Evolutionary conservation across 2,113 vertebrate genomes (phyloP), one percentile per base, ranked within the genome.

Genomic region (Gambusia holbrooki): DNA sequence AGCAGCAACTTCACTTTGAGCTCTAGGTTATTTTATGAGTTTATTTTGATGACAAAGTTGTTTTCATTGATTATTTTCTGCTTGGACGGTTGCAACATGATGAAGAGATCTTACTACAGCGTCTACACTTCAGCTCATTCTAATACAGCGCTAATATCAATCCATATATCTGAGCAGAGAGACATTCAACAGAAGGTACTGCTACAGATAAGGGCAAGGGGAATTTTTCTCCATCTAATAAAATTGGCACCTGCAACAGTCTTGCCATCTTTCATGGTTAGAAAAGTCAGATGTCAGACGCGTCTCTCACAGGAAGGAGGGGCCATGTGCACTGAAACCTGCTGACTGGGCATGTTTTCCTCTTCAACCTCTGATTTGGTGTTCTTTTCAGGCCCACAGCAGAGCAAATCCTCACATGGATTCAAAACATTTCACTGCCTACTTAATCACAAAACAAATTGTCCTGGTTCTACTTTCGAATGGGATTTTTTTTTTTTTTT

Each of bases 261-360:
- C 58, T 67, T 70, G 86, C 87, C 90, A 93, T 94, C 91, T 92
- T 93, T 94, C 93, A 91, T 91, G 88, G 84, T 95, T 93, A 92
- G 81, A 92, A 89, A 72, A 90, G 91, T 94, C 91, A 91, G 87
- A 86, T 90, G 90, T 93, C 88, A 88, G 86, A 90, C 79, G 73
- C 79, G 69, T 88, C 76, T 84, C 78, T 73, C 88, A 76, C 62
- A 61, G 67, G 73, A 54, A 62, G 54, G 51, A 63, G 74, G 63
- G 65, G 58, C 51, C 77, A 71, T 68, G 76, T 78, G 71, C 22
- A 74, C 74, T 82, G 76, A 77, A 81, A 87, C 85, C 74, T 91
- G 93, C 93, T 93, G 92, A 94, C 76, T 83, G 82, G 74, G 92
- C 90, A 90, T 83, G 86, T 92, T 93, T 84, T 87, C 83, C 73